Percentiles rank a stretch among this genome's conserved stretches.
Evolutionary conservation across 1,140 invertebrate genomes (phyloP).

Genomic region (Antheraea pernyi): DNA sequence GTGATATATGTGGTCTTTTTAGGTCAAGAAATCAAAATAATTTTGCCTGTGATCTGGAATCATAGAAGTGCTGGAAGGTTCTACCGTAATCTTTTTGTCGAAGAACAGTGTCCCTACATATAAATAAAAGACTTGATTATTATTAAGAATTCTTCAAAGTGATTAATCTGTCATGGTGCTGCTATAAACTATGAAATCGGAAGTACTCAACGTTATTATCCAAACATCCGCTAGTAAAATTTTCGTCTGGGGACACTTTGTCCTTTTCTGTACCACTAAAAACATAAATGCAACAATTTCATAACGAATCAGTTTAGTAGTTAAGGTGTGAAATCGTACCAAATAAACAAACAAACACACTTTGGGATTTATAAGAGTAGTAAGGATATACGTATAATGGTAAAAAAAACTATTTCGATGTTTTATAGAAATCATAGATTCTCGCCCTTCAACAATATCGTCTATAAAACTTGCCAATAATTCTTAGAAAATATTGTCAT

Average conservation of each 20-base stretch:
- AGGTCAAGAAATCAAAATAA: too few relatives aligned
- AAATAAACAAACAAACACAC: too few relatives aligned
- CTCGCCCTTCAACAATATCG: not conserved
- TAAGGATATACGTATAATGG: not conserved
- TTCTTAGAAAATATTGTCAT: not conserved
- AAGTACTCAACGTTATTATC: constrained; percentile 38
- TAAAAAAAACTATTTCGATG: not conserved
- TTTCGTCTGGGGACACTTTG: too few relatives aligned
- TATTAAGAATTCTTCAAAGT: not conserved
- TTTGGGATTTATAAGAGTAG: not conserved
- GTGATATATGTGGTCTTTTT: too few relatives aligned
- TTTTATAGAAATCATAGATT: not conserved
- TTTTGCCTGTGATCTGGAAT: too few relatives aligned
- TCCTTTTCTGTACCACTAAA: too few relatives aligned
- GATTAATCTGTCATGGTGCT: not conserved
- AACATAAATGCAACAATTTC: too few relatives aligned
- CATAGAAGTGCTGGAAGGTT: too few relatives aligned
- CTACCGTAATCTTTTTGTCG: too few relatives aligned
- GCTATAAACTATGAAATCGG: constrained; percentile 30
- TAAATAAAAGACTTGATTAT: not conserved
- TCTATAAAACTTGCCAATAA: not conserved
- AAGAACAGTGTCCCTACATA: not conserved
- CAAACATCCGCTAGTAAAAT: constrained; percentile 52
- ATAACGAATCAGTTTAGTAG: too few relatives aligned
- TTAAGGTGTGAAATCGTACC: too few relatives aligned